phyloP scores from a whole-genome alignment of 1,140 invertebrate species.

The Tetramorium parvispinum region DNA sequence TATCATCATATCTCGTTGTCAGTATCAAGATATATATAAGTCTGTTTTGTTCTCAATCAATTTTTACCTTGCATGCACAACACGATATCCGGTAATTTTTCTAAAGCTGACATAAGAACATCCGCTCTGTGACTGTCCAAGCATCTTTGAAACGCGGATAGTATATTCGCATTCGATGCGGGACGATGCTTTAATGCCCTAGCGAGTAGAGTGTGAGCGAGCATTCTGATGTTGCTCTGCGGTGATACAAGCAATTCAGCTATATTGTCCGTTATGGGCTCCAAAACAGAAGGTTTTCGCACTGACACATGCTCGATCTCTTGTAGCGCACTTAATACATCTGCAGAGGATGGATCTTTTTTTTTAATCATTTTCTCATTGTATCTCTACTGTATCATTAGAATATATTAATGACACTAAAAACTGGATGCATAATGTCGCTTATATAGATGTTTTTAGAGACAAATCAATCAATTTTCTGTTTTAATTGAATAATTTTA shows the following conservation, averaged over 20 bases:
- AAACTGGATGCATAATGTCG: neutral
- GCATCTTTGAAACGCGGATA: slow-evolving; percentile 92
- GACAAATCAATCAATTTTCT: slow-evolving; percentile 16
- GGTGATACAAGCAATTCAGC: slow-evolving; percentile 88
- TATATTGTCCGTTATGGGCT: slow-evolving; percentile 88
- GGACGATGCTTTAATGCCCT: slow-evolving; percentile 90
- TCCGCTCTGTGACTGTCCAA: slow-evolving; percentile 92
- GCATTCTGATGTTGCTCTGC: slow-evolving; percentile 88
- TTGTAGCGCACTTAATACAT: slow-evolving; percentile 88
- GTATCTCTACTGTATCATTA: neutral
- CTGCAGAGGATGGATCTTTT: slow-evolving; percentile 79
- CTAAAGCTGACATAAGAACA: slow-evolving; percentile 91
- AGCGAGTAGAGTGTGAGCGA: slow-evolving; percentile 89
- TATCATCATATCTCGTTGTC: neutral
- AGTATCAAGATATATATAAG: neutral
- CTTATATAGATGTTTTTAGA: neutral
- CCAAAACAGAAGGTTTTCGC: slow-evolving; percentile 89
- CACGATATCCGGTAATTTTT: slow-evolving; percentile 93
- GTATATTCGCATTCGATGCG: slow-evolving; percentile 86
- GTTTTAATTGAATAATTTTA: slow-evolving; percentile 3
- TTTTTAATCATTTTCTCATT: neutral
- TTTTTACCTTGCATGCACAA: slow-evolving; percentile 91
- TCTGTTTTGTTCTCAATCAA: slow-evolving; percentile 5
- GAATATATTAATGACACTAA: neutral
- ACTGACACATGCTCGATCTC: slow-evolving; percentile 91